Base-by-base conservation (phyloP, 2,113 vertebrate genomes). In the Stegastes partitus region DNA sequence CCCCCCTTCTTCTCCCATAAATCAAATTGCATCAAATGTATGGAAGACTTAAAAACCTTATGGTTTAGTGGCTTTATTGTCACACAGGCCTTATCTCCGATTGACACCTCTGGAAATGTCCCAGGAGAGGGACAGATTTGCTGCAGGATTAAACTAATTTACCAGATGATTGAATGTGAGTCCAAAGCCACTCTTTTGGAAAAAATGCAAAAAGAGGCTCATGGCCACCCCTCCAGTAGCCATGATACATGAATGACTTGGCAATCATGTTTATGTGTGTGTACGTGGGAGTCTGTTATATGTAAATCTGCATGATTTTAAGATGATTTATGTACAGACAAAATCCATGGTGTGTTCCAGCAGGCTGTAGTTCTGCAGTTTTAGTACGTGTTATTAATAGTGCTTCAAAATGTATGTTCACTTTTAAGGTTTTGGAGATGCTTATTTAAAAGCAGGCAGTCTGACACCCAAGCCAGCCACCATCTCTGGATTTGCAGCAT, bases 101-200 rank as follows among this genome's bases (percentile, higher is more conserved):
- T 91, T 94, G 92, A 94, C 92, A 93, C 91, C 90, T 92, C 92
- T 91, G 92, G 91, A 92, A 91, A 87, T 15, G 90, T 94, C 93
- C 92, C 92, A 88, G 88, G 93, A 94, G 91, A 91, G 82, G 80
- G 68, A 86, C 86, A 91, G 91, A 93, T 91, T 92, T 91, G 87
- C 90, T 81, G 84, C 87, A 85, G 93, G 92, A 94, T 94, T 93
- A 94, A 93, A 93, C 91, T 91, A 88, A 89, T 90, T 91, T 92
- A 91, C 88, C 89, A 89, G 85, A 88, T 92, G 89, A 92, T 92
- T 93, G 87, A 90, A 92, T 94, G 86, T 84, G 91, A 89, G 89
- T 89, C 90, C 87, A 91, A 89, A 92, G 90, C 90, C 88, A 93
- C 89, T 92, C 91, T 92, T 81, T 91, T 91, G 90, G 88, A 89